phyloP scores from a whole-genome alignment of 2,797 vertebrate genomes.

The Myioborus miniatus region DNA sequence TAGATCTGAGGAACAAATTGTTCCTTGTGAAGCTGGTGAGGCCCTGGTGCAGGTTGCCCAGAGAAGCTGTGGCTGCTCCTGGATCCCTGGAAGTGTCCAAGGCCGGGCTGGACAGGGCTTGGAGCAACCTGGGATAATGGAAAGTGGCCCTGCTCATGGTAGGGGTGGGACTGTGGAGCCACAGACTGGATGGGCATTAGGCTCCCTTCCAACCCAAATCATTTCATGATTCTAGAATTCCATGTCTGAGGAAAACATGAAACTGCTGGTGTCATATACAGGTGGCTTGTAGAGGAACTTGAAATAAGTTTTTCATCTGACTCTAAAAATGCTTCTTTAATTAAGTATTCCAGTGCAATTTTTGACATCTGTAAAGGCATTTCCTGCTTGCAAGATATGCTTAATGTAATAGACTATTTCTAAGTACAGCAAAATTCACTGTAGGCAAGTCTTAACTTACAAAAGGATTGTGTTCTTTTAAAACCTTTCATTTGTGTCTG shows the following conservation, averaged over 20 bases:
- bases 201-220: background rate
- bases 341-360: background rate
- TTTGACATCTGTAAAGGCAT: background rate
- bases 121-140: background rate
- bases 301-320: background rate
- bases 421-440: background rate
- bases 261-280: background rate
- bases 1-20: background rate
- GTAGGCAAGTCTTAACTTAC: background rate
- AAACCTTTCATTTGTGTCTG: background rate
- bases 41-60: background rate
- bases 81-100: background rate
- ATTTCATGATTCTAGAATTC: background rate
- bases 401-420: background rate
- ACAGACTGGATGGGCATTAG: background rate
- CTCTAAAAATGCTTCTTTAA: background rate
- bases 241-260: background rate
- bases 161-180: background rate
- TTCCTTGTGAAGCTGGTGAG: background rate
- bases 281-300: background rate
- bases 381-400: background rate
- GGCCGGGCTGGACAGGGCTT: accelerated
- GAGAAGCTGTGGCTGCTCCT: background rate
- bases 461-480: background rate
- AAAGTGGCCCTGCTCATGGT: background rate